phyloP scores from a whole-genome alignment of 2,113 vertebrate genomes.

The Patagioenas fasciata region DNA sequence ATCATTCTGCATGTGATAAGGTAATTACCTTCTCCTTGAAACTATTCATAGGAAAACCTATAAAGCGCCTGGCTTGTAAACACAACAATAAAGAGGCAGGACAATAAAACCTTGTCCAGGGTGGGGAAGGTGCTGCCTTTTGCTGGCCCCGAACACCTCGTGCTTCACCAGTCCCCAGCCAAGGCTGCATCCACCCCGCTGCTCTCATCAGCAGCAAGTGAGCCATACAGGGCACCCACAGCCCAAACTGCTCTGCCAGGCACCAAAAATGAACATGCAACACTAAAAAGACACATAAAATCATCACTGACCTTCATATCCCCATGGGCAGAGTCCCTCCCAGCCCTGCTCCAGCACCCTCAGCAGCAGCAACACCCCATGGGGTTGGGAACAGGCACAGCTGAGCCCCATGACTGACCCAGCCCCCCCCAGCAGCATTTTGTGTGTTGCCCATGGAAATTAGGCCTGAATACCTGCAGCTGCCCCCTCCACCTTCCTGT shows the following conservation, averaged over 20 bases:
- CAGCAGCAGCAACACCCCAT: fast-evolving
- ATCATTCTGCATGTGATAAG: slow-evolving; percentile 79
- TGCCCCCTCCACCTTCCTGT: background rate
- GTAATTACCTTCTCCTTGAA: slow-evolving; percentile 86
- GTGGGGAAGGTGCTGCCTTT: background rate
- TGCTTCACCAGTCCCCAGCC: fast-evolving
- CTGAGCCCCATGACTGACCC: background rate
- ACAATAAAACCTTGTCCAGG: slow-evolving; percentile 27
- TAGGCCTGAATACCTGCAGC: background rate
- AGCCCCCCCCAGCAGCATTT: background rate
- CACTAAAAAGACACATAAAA: fast-evolving
- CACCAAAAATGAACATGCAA: fast-evolving
- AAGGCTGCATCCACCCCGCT: fast-evolving
- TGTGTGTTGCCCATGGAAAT: background rate
- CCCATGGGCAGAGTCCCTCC: background rate
- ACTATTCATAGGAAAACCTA: slow-evolving; percentile 72
- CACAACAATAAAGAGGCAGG: slow-evolving; percentile 17
- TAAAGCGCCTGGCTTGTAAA: slow-evolving; percentile 71
- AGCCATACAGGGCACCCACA: fast-evolving
- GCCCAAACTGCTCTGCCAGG: background rate
- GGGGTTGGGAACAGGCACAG: background rate
- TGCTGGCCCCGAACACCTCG: background rate
- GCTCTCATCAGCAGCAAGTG: fast-evolving
- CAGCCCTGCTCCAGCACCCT: background rate
- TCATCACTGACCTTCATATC: background rate